Base-by-base conservation (phyloP, 1,140 invertebrate genomes). In the Drosophila micromelanica region DNA sequence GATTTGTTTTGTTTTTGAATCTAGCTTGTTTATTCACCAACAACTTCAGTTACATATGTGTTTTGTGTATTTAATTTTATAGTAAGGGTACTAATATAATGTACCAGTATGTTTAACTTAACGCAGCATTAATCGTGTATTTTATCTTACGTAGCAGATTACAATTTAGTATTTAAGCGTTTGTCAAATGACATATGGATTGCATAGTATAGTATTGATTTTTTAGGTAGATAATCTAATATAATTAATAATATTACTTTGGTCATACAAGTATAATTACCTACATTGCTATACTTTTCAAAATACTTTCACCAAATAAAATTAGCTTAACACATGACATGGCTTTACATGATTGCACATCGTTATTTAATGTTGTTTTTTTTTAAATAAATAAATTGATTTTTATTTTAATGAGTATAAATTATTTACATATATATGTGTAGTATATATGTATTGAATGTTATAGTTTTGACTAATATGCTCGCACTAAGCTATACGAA, bases 21-120 rank as follows among this genome's bases (percentile, higher is more conserved):
- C 74, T 91, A 91, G 90, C 85, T 91, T 90, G 70, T 90, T 91
- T 91, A 91, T 91, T 91, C 90, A 91, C 90, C 90, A 91, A 91
- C 90, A 91, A 91, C 90, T 90, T 91, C 72, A 90, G 78, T 86
- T 90, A 90, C 78, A 79, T 90, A 72, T 82, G 73, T 78, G 69
- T 84, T 71, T 73, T 69, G 60, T 67, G 63, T 75, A 76, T 79
- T 70, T 79, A 80, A 77, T 86, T 38, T 67, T 42, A 13, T 49
- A 64, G 23, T 55, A 56, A 52, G 76, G 72, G 56, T 61, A 63
- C 54, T 52, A 61, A 32, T 20, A 35, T 8, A 35, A 9, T 11
- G n/a, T 20, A 49, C 69, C 46, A 79, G 71, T 79, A 56, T 78
- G 42, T 72, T 80, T 71, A 78, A 80, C 78, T 77, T 64, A 81